Percentiles rank a stretch among this genome's conserved stretches.
phyloP scores from a whole-genome alignment of 2,888 invertebrate genomes.

The Dryomyza anilis region DNA sequence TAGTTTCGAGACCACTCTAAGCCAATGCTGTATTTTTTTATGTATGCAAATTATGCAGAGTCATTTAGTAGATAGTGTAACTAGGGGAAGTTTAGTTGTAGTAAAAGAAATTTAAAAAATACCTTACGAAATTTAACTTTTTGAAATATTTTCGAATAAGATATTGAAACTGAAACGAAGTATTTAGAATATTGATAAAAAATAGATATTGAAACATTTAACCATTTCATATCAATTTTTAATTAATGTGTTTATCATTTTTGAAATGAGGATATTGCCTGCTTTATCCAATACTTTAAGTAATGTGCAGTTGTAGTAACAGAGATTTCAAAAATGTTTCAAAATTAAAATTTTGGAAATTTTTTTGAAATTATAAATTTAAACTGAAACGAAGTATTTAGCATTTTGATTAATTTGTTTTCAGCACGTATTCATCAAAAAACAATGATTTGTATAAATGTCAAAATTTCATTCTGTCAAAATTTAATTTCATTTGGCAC shows the following conservation, averaged over 20 bases:
- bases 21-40: constrained; percentile 52
- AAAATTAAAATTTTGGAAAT: neutral
- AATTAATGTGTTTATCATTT: too few relatives aligned
- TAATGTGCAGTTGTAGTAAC: neutral
- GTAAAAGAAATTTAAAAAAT: too few relatives aligned
- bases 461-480: neutral
- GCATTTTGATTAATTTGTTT: too few relatives aligned
- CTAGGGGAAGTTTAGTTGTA: too few relatives aligned
- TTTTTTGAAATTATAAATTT: neutral
- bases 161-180: too few relatives aligned
- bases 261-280: too few relatives aligned
- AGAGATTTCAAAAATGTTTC: neutral
- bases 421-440: too few relatives aligned
- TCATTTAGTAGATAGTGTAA: too few relatives aligned
- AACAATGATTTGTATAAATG: neutral
- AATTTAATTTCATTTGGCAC: neutral
- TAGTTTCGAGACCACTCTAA: constrained; percentile 63
- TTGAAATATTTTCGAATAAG: neutral
- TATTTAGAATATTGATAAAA: too few relatives aligned
- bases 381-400: too few relatives aligned
- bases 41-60: constrained; percentile 62
- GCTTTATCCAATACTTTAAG: neutral
- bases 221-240: too few relatives aligned
- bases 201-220: too few relatives aligned
- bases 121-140: neutral